A percentile compares a stretch with the other conserved stretches of the same genome.
phyloP scores from a whole-genome alignment of 1,140 invertebrate genomes.

The Uloborus diversus region DNA sequence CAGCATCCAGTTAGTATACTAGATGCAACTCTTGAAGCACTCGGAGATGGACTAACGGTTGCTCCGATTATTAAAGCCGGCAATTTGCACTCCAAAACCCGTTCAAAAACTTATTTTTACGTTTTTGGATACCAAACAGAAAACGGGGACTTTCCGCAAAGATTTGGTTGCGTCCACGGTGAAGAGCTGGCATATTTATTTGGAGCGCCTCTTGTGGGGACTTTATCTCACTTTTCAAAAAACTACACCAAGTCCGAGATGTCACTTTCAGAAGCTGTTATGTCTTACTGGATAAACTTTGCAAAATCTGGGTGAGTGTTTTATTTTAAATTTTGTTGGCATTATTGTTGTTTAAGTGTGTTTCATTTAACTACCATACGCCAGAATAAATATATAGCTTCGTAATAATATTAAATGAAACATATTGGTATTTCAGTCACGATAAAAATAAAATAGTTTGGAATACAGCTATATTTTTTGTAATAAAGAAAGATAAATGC shows the following conservation, averaged over 20 bases:
- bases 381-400: too few species aligned
- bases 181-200: slow-evolving; percentile 92
- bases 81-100: slow-evolving; percentile 85
- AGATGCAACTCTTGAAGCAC: slow-evolving; percentile 66
- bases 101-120: slow-evolving; percentile 79
- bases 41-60: slow-evolving; percentile 72
- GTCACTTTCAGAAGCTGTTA: slow-evolving; percentile 81
- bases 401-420: too few species aligned
- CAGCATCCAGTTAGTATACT: slow-evolving; percentile 77
- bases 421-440: too few species aligned
- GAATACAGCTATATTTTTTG: too few species aligned
- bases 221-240: slow-evolving; percentile 76
- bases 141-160: slow-evolving; percentile 81
- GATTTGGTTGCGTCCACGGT: slow-evolving; percentile 82
- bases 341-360: neutral
- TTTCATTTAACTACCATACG: neutral
- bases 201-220: slow-evolving; percentile 81
- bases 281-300: slow-evolving; percentile 89
- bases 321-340: slow-evolving; percentile 5
- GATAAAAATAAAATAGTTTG: too few species aligned
- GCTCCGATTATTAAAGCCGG: slow-evolving; percentile 91
- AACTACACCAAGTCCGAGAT: slow-evolving; percentile 79
- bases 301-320: slow-evolving; percentile 78
- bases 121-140: slow-evolving; percentile 97
- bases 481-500: too few species aligned